Evolutionary conservation across 2,888 invertebrate genomes (phyloP).

Genomic region (Callyntrura guangdongensis): DNA sequence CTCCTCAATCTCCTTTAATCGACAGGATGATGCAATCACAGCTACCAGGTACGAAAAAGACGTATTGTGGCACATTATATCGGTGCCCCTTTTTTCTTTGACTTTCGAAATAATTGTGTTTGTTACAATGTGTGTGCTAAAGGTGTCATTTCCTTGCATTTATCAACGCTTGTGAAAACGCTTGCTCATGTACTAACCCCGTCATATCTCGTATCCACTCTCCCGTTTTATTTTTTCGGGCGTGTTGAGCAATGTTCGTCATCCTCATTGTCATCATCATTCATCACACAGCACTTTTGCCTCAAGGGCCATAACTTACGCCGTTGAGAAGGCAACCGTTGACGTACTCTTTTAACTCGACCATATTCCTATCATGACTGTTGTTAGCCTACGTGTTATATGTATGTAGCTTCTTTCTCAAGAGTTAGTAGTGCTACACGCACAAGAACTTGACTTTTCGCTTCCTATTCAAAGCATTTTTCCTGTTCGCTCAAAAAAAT

Average conservation of each 20-base stretch:
- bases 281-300: not conserved
- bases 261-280: too few relatives aligned
- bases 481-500: not conserved
- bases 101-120: too few relatives aligned
- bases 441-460: not conserved
- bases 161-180: too few relatives aligned
- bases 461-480: not conserved
- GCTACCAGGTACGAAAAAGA: too few relatives aligned
- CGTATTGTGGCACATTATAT: too few relatives aligned
- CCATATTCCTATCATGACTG: not conserved
- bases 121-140: slow-evolving; percentile 16
- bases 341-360: not conserved
- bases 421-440: too few relatives aligned
- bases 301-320: slow-evolving; percentile 36
- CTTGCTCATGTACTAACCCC: too few relatives aligned
- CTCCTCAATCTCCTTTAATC: not conserved
- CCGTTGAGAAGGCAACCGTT: not conserved
- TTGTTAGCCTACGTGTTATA: not conserved
- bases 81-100: too few relatives aligned
- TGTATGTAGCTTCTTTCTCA: not conserved
- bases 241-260: slow-evolving; percentile 6
- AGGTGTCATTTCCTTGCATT: slow-evolving; percentile 14
- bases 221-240: not conserved
- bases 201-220: too few relatives aligned
- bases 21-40: too few relatives aligned